A percentile compares a stretch with the other conserved stretches of the same genome.
Evolutionary conservation across 2,113 vertebrate species (phyloP).

Genomic region (Rostratula benghalensis): DNA sequence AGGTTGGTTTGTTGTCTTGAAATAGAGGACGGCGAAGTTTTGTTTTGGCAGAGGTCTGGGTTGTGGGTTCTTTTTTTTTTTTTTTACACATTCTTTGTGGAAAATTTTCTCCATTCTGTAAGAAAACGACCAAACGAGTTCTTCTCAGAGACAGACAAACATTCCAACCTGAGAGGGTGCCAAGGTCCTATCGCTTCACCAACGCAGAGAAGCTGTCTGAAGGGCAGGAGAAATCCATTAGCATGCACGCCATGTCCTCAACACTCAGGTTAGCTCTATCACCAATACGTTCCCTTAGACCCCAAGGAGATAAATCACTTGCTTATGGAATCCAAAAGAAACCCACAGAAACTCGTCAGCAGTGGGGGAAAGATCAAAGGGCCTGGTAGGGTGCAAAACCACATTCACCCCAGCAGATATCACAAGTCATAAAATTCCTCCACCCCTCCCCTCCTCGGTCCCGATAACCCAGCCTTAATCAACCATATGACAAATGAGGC

Average conservation of each 20-base stretch:
- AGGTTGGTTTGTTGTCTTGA: not conserved
- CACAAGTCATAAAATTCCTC: not conserved
- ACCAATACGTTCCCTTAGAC: not conserved
- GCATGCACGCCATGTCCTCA: not conserved
- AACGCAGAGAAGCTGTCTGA: not conserved
- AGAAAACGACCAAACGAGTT: not conserved
- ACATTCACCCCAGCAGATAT: not conserved
- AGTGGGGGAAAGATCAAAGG: not conserved
- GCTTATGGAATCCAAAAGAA: not conserved
- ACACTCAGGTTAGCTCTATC: not conserved
- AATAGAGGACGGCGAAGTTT: not conserved
- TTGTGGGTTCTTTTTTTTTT: not conserved
- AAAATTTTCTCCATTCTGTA: not conserved
- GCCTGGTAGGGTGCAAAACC: not conserved
- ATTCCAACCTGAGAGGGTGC: not conserved
- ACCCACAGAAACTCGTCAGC: not conserved
- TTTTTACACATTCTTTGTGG: not conserved
- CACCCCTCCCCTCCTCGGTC: not conserved
- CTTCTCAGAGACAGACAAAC: not conserved
- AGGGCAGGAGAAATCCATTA: not conserved
- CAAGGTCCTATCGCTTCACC: not conserved
- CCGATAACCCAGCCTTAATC: not conserved
- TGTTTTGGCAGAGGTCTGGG: not conserved
- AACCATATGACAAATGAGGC: constrained; percentile 14
- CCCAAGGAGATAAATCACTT: not conserved